Conservation (phyloP, 2,888 invertebrate genomes). For the Drosophila lutescens region DNA sequence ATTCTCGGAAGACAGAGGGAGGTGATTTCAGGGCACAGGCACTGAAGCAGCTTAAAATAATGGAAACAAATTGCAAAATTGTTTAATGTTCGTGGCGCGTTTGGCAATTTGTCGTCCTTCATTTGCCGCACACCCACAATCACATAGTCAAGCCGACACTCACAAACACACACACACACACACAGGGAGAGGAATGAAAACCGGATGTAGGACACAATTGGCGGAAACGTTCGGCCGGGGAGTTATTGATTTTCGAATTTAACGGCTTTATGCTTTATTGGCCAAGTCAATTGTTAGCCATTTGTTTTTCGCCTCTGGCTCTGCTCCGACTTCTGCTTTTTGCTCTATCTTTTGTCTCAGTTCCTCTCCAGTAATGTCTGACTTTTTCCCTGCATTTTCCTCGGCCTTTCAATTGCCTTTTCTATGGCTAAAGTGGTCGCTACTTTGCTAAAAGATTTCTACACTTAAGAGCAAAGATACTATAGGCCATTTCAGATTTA, state of each 20-base stretch:
- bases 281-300: conserved; percentile 72
- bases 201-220: conserved; percentile 51
- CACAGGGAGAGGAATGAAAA: conserved; percentile 15
- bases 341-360: conserved; percentile 23
- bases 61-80: conserved; percentile 78
- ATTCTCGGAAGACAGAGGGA: conserved; percentile 13
- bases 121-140: conserved; percentile 36
- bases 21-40: conserved; percentile 15
- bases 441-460: not conserved
- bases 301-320: conserved; percentile 64
- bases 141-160: too few relatives aligned
- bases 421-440: not conserved
- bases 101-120: conserved; percentile 76
- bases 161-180: conserved; percentile 1
- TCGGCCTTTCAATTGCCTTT: not conserved
- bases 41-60: conserved; percentile 70
- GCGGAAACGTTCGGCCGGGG: conserved; percentile 43
- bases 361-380: not conserved
- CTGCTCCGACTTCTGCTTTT: conserved; percentile 29
- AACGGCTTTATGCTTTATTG: conserved; percentile 78
- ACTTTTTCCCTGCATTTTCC: not conserved
- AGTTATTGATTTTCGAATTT: conserved; percentile 79
- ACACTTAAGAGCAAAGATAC: not conserved
- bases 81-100: conserved; percentile 71
- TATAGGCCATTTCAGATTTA: not conserved